Evolutionary conservation across 1,140 invertebrate species (phyloP), one percentile per base, ranked within the genome.

Genomic region (Eurosta solidaginis): DNA sequence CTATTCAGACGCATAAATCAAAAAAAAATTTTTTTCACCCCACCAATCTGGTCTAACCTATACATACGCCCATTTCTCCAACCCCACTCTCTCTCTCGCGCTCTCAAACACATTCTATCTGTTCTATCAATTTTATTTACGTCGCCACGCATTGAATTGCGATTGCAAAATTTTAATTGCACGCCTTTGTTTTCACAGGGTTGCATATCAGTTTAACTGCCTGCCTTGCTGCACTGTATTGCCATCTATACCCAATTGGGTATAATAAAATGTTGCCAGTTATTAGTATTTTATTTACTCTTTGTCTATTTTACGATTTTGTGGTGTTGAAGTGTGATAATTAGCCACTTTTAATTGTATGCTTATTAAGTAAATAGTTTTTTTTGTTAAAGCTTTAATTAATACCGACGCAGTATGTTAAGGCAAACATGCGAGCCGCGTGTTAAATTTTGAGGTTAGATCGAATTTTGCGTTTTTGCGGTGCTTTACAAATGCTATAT

Each of bases 291-390:
- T 40, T 68, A 68, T 40, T 59, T 59, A 59, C 54, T 33, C 14
- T 7, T 33, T n/a, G 29, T 33, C 33, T 68, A 22, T 36, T 68
- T 68, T 68, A 40, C 59, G 59, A 36, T 36, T 40, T 68, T 42
- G 59, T 40, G 59, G 59, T 33, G 59, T 68, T 68, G 59, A 68
- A 68, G 59, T 29, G 33, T 68, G 59, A 68, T 68, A 68, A 68
- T 40, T 68, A 68, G 59, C 17, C 59, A 20, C 33, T 68, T 68
- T 68, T 68, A 68, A 68, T 68, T 40, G 33, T 40, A n/a, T 20
- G 54, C 22, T 17, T 49, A 17, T 49, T 14, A 3, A n/a, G n/a
- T n/a, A n/a, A 17, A n/a, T 49, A 4, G 9, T 14, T 29, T 25
- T 36, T n/a, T 29, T 68, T 68, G 59, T 68, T 68, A 20, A 42